These are phyloP conservation scores for Sminthurides aquaticus DNA, from an alignment of 2,888 invertebrate species.

Conservation along the genomic window DNA sequence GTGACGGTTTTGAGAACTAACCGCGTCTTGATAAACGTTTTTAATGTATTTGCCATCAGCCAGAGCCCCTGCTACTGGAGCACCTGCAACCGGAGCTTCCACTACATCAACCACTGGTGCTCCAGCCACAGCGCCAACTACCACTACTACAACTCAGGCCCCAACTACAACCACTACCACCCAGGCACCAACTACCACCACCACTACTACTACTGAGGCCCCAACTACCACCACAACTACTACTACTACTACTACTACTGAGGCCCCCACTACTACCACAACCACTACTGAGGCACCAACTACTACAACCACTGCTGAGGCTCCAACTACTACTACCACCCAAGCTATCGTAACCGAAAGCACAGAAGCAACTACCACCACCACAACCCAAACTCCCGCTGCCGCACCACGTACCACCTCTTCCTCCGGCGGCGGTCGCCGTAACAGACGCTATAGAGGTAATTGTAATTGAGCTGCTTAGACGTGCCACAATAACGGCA, in stretches of 20 bases:
- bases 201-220: neutral
- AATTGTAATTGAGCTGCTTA: too few species aligned
- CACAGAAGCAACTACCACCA: neutral
- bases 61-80: neutral
- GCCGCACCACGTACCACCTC: neutral
- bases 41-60: too few species aligned
- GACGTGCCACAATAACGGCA: too few species aligned
- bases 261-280: neutral
- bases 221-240: neutral
- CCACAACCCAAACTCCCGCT: neutral
- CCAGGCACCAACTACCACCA: neutral
- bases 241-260: neutral
- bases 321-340: neutral
- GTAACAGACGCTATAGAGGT: neutral
- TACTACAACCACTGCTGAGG: neutral
- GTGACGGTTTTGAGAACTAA: too few species aligned
- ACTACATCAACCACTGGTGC: neutral
- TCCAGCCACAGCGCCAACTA: neutral
- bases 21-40: too few species aligned
- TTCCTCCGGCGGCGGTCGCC: neutral
- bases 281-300: neutral
- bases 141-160: neutral
- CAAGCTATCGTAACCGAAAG: neutral
- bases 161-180: neutral
- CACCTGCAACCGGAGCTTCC: neutral